Evolutionary conservation across 2,113 vertebrate species (phyloP).

Genomic region (Mobula birostris): DNA sequence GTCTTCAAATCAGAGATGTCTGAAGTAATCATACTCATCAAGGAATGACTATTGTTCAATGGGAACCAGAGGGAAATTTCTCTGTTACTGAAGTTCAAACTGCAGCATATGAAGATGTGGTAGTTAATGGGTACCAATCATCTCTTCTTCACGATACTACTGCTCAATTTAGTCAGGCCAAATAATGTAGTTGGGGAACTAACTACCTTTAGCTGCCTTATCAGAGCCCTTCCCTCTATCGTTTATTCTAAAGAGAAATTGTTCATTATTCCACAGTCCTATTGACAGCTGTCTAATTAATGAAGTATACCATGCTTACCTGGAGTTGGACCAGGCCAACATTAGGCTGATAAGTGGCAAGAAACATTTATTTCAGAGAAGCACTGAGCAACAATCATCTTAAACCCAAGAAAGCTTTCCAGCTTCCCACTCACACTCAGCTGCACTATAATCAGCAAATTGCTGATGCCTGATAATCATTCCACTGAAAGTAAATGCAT

Average conservation of each 20-base stretch:
- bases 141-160: not conserved
- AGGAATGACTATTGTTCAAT: not conserved
- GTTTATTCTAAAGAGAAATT: not conserved
- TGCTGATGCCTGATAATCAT: not conserved
- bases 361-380: not conserved
- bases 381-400: not conserved
- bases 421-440: not conserved
- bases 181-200: not conserved
- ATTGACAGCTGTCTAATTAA: not conserved
- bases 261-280: not conserved
- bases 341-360: not conserved
- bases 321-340: not conserved
- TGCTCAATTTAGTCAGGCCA: not conserved
- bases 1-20: not conserved
- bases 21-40: too few species aligned
- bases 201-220: not conserved
- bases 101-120: not conserved
- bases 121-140: not conserved
- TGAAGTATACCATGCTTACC: not conserved
- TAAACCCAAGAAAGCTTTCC: not conserved
- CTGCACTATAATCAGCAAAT: not conserved
- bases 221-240: not conserved
- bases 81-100: not conserved
- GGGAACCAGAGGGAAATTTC: not conserved
- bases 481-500: not conserved